Percentiles rank a stretch among this genome's conserved stretches.
Evolutionary conservation across 2,113 vertebrate genomes (phyloP).

Genomic region (Channa argus): DNA sequence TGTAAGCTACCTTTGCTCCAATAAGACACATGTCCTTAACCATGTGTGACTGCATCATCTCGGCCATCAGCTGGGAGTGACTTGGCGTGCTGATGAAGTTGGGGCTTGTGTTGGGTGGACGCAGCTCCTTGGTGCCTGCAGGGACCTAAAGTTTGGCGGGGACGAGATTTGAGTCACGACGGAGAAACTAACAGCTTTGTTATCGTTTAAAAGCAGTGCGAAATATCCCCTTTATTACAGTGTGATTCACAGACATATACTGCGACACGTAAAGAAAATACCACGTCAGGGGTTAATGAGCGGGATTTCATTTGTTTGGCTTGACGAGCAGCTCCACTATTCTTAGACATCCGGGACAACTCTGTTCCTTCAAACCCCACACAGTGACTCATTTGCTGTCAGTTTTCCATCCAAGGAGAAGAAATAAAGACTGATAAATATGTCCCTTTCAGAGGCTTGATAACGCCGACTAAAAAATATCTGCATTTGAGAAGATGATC

Average conservation of each 20-base stretch:
- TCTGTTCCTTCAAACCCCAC: background rate
- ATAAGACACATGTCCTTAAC: slow-evolving; percentile 97
- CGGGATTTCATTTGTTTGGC: too few species aligned
- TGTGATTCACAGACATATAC: background rate
- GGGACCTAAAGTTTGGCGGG: slow-evolving; percentile 84
- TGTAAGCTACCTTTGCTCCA: slow-evolving; percentile 89
- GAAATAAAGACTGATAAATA: slow-evolving; percentile 16
- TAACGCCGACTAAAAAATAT: background rate
- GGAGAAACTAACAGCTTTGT: background rate
- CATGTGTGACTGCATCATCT: slow-evolving; percentile 97
- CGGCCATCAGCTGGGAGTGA: slow-evolving; percentile 89
- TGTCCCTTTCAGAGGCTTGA: background rate
- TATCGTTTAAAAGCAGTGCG: background rate
- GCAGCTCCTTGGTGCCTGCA: slow-evolving; percentile 82
- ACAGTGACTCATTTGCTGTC: background rate
- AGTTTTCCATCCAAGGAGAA: slow-evolving; percentile 15
- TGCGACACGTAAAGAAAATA: background rate
- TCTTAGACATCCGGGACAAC: slow-evolving; percentile 22
- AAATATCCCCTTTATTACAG: background rate
- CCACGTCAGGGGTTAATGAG: too few species aligned
- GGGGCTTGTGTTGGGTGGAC: slow-evolving; percentile 71
- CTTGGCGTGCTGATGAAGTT: slow-evolving; percentile 89
- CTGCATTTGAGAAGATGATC: slow-evolving; percentile 17
- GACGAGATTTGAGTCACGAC: background rate
- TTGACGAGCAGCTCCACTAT: background rate